These are phyloP conservation scores for Periphyllus acericola DNA, from an alignment of 2,888 invertebrate genomes.

Conservation along the genomic window DNA sequence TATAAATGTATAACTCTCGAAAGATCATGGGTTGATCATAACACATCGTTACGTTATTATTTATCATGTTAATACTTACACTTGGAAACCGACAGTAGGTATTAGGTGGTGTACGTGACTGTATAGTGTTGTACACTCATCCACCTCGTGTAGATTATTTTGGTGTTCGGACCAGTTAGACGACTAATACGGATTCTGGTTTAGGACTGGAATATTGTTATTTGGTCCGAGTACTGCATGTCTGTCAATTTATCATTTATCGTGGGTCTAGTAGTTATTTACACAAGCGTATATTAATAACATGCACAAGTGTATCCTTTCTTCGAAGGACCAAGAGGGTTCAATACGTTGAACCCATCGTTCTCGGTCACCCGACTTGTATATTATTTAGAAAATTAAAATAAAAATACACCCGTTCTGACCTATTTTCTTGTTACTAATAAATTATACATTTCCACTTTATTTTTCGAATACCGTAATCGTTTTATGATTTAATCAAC, in stretches of 20 bases:
- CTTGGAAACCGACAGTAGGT: not conserved
- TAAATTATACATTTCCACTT: not conserved
- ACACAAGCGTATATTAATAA: not conserved
- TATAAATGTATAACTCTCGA: no score
- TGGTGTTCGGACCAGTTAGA: conserved; percentile 12
- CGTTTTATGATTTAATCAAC: no score
- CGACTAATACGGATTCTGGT: not conserved
- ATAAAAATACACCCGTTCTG: not conserved
- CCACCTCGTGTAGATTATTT: not conserved
- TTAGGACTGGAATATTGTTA: not conserved
- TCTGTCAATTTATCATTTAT: not conserved
- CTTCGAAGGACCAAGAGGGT: no score
- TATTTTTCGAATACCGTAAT: not conserved
- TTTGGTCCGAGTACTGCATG: not conserved
- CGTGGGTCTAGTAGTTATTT: no score
- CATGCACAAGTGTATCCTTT: not conserved
- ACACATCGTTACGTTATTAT: not conserved
- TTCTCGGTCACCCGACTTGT: not conserved
- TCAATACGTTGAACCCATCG: conserved; percentile 15
- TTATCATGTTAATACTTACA: not conserved
- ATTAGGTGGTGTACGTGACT: not conserved
- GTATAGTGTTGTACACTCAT: not conserved
- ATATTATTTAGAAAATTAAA: not conserved
- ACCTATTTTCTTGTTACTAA: not conserved
- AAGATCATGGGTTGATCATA: not conserved